Base-by-base conservation (phyloP, 2,113 vertebrate genomes). In the Lasiurus borealis region DNA sequence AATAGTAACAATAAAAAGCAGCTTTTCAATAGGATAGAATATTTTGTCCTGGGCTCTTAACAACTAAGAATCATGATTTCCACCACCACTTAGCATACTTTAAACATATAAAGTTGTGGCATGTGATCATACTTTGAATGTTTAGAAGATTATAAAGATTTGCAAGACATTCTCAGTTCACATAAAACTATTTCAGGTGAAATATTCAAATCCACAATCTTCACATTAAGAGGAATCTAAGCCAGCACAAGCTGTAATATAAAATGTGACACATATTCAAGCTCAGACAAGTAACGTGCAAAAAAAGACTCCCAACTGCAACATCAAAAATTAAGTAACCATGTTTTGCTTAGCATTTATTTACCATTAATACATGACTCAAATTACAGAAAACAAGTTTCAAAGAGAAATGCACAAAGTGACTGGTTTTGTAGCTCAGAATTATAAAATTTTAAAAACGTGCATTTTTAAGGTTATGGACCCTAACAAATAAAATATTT, bases 291-390 rank as follows among this genome's bases (percentile, higher is more conserved):
- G 96, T 7, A 52, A 92, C n/a, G 91, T 2, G 76, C 29, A 95
- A 91, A 96, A 91, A 96, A 94, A 93, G 62, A 75, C 86, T 85
- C 23, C 57, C 96, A 95, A 93, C 15, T 92, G 62, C 40, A 96
- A 80, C 93, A 97, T 90, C 66, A 93, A 85, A 89, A 97, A 96
- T 90, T 88, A 95, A 82, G 98, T 85, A 91, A 84, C 40, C 50
- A 81, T 31, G 48, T 82, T 95, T 48, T 93, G 93, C 95, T 94
- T 97, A 98, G 98, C 98, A 98, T 98, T 97, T 97, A 98, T 98
- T 98, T 98, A 98, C 97, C 96, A 96, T 93, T 89, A 97, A 94
- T 88, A 95, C 83, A 96, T 98, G 94, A 98, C 97, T 98, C 97
- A 97, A 97, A 98, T 98, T 97, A 98, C 92, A 97, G 88, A 95